These are phyloP conservation scores for Drosophila eugracilis DNA, from an alignment of 1,140 invertebrate species.

Conservation along the genomic window DNA sequence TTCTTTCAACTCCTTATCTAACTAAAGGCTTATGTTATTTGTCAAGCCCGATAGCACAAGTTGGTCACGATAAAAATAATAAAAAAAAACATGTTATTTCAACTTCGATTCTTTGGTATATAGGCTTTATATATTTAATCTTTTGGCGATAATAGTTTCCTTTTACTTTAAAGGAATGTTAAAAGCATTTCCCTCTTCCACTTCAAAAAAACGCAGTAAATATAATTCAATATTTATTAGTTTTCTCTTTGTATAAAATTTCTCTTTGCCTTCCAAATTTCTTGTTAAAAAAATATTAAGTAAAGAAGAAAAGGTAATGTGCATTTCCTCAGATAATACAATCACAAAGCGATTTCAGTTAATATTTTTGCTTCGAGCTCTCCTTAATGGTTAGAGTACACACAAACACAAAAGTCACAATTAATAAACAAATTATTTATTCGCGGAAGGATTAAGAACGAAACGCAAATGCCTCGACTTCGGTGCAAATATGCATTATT, in stretches of 20 bases:
- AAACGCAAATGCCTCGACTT: constrained; percentile 38
- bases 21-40: constrained; percentile 6
- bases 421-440: constrained; percentile 74
- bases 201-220: neutral
- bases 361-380: constrained; percentile 72
- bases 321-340: constrained; percentile 78
- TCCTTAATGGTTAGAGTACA: constrained; percentile 74
- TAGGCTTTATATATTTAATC: neutral
- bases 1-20: neutral
- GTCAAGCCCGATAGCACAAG: neutral
- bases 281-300: constrained; percentile 34
- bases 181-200: neutral
- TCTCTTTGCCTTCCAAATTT: constrained; percentile 47
- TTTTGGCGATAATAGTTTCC: neutral
- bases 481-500: constrained; percentile 57
- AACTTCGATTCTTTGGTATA: neutral
- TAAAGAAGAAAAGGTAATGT: constrained; percentile 56
- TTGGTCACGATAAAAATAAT: neutral
- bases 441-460: constrained; percentile 54
- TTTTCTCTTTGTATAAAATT: constrained; percentile 51
- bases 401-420: constrained; percentile 55
- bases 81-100: neutral
- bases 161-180: neutral
- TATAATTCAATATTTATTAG: constrained; percentile 48
- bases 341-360: constrained; percentile 70